Base-by-base conservation (phyloP, 1,140 invertebrate genomes). In the Venturia canescens region DNA sequence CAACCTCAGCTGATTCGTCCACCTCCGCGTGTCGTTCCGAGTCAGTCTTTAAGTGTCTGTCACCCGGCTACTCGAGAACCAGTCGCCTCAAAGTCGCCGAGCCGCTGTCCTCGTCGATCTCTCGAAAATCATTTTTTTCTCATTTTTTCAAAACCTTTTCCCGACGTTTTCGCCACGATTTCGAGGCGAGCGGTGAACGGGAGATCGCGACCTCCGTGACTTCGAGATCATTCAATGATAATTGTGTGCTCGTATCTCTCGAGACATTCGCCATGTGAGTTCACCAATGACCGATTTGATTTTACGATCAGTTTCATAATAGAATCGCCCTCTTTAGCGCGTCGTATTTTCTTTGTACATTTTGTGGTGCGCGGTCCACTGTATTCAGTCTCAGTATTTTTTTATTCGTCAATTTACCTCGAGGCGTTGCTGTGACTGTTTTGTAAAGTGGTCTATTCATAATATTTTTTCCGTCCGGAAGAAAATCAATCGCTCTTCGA, bases 1-100 rank as follows among this genome's bases (percentile, higher is more conserved):
- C 63, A 29, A n/a, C 27, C 63, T 66, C 63, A 66, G 63, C 63
- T 66, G 63, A 66, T 66, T 66, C 63, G 63, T 66, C 63, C 63
- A 66, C 63, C 63, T 66, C 63, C 63, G 63, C 63, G 63, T 66
- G 63, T 66, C 26, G 7, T 66, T 11, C 3, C 48, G 48, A 18
- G 48, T 66, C 63, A 66, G 63, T 27, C 63, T 66, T 66, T 66
- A 66, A 66, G 63, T 66, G 27, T 66, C 23, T 66, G 63, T 66
- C 63, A 29, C 23, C 63, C 26, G 26, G 63, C 63, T 27, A 29
- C 23, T 15, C 63, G 23, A 66, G 13, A 66, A 26, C 27, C 63
- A 66, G 63, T 66, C 27, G 23, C 3, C 31, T 34, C 31, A 66
- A 66, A 9, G 27, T 66, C 63, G 27, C 27, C 5, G 16, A 9